A percentile compares a stretch with the other conserved stretches of the same genome.
phyloP scores from a whole-genome alignment of 2,797 vertebrate genomes.

The Anabas testudineus region DNA sequence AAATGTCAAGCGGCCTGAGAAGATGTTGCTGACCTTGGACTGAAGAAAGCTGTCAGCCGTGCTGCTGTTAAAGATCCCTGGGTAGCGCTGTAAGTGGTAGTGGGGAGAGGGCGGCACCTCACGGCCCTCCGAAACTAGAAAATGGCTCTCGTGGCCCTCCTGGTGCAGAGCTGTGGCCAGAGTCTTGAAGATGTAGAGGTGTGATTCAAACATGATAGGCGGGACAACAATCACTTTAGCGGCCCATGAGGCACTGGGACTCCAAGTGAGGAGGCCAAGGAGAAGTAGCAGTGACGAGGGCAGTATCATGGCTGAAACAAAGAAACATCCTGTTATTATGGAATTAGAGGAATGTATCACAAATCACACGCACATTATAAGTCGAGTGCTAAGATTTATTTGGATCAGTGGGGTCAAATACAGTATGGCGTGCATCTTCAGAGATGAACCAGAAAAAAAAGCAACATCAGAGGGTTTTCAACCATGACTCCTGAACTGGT shows the following conservation, averaged over 20 bases:
- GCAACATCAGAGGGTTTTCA: background rate
- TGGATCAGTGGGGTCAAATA: background rate
- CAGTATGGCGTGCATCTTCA: background rate
- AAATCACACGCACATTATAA: background rate
- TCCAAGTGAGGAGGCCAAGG: constrained; percentile 82
- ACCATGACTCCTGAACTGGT: background rate
- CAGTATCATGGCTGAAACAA: constrained; percentile 91
- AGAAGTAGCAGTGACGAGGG: constrained; percentile 83
- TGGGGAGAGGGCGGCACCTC: constrained; percentile 90
- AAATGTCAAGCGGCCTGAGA: constrained; percentile 94
- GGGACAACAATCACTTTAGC: constrained; percentile 97
- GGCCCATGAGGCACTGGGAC: constrained; percentile 84
- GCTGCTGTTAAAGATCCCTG: constrained; percentile 97
- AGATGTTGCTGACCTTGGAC: constrained; percentile 97
- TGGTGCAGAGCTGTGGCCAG: constrained; percentile 92
- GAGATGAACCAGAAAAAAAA: background rate
- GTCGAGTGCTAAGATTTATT: constrained; percentile 1
- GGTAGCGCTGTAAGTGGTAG: constrained; percentile 94
- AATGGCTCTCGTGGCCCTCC: constrained; percentile 93
- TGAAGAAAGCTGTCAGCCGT: constrained; percentile 96
- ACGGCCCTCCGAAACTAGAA: constrained; percentile 95
- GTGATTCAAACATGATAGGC: constrained; percentile 99
- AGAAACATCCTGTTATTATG: background rate
- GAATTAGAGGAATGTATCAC: background rate
- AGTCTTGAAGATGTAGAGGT: constrained; percentile 99